Evolutionary conservation across 1,140 invertebrate genomes (phyloP).

Genomic region (Schlechtendalia chinensis): DNA sequence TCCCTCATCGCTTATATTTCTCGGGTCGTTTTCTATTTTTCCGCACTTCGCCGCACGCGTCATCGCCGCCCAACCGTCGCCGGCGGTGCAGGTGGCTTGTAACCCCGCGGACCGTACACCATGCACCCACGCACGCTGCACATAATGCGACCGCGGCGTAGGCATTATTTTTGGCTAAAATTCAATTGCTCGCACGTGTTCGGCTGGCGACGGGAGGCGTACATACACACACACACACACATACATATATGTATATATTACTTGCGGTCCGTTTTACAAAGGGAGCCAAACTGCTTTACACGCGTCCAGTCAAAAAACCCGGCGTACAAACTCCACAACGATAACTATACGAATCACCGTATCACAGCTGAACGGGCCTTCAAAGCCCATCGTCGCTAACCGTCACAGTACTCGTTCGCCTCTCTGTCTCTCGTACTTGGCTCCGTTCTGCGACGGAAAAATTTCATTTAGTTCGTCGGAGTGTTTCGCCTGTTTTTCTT

Average conservation of each 20-base stretch:
- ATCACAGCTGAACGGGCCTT: too few species aligned
- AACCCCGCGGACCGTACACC: neutral
- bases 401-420: too few species aligned
- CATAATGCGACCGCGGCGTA: neutral
- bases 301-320: neutral
- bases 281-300: conserved; percentile 4
- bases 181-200: neutral
- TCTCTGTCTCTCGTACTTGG: too few species aligned
- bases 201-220: neutral
- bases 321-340: too few species aligned
- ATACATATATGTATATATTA: too few species aligned
- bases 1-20: conserved; percentile 37
- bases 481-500: too few species aligned
- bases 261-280: neutral
- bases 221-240: too few species aligned
- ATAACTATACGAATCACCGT: too few species aligned
- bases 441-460: too few species aligned
- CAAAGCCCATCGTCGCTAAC: too few species aligned
- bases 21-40: conserved; percentile 1
- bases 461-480: too few species aligned
- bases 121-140: neutral
- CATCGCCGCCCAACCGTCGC: neutral
- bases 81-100: neutral
- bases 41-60: neutral
- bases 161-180: conserved; percentile 3